These are phyloP conservation scores for Zaprionus tsacasi DNA, from an alignment of 1,140 invertebrate species.

Conservation along the genomic window DNA sequence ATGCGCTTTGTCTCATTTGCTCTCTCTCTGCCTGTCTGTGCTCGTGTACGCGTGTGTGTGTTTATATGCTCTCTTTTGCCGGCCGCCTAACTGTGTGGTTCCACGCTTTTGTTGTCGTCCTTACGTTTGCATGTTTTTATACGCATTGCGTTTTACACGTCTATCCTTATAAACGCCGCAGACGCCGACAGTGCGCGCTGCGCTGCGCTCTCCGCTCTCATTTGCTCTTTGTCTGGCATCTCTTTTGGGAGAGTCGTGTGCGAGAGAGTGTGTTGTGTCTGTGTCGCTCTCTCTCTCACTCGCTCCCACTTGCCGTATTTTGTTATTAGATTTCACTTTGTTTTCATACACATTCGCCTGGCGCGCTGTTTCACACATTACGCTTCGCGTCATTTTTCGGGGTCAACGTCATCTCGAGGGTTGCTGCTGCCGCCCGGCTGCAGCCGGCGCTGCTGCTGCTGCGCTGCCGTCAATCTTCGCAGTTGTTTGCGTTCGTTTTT, in stretches of 20 bases:
- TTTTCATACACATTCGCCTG: conserved; percentile 76
- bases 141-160: conserved; percentile 75
- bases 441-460: conserved; percentile 36
- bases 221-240: conserved; percentile 4
- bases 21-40: conserved; percentile 19
- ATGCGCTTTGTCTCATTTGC: conserved; percentile 55
- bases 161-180: conserved; percentile 66
- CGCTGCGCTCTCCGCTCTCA: conserved; percentile 1
- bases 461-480: conserved; percentile 51
- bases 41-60: background rate
- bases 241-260: background rate
- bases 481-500: conserved; percentile 49
- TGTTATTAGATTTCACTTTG: conserved; percentile 78
- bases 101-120: conserved; percentile 61
- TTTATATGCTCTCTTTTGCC: conserved; percentile 32
- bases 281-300: conserved; percentile 34
- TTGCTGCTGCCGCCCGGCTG: conserved; percentile 51
- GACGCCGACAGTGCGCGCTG: conserved; percentile 25
- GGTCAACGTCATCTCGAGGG: conserved; percentile 81
- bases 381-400: conserved; percentile 80
- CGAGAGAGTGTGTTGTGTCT: background rate
- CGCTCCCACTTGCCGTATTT: conserved; percentile 56
- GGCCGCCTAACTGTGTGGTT: conserved; percentile 58
- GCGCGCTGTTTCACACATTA: conserved; percentile 72
- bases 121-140: conserved; percentile 73